Conservation (phyloP, 2,888 invertebrate genomes). For the Pocota personata region DNA sequence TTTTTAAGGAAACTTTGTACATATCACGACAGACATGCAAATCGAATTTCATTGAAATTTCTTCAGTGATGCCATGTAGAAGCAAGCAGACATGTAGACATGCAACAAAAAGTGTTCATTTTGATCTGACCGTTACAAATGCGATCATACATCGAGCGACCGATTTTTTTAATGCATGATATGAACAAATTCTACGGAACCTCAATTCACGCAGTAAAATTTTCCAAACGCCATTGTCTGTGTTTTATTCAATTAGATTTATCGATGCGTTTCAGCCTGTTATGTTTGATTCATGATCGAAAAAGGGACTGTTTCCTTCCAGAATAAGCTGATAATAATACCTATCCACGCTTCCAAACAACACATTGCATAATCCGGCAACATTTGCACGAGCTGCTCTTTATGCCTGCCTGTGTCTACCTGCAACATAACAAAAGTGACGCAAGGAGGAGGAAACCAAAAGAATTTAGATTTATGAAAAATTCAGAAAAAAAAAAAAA, state of each 20-base stretch:
- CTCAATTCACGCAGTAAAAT: not conserved
- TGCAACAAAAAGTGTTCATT: too few species aligned
- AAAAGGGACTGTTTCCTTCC: too few species aligned
- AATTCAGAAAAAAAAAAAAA: slow-evolving; percentile 2
- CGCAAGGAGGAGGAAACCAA: slow-evolving; percentile 23
- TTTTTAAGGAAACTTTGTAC: too few species aligned
- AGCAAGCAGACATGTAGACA: too few species aligned
- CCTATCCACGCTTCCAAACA: not conserved
- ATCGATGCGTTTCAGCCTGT: not conserved
- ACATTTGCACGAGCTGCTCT: slow-evolving; percentile 15
- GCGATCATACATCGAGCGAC: too few species aligned
- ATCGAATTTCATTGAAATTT: too few species aligned
- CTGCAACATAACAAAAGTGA: slow-evolving; percentile 34
- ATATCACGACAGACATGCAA: too few species aligned
- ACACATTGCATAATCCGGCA: slow-evolving; percentile 9
- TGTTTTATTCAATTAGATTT: not conserved
- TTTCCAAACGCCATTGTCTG: not conserved
- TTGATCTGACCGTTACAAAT: too few species aligned
- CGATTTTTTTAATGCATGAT: too few species aligned
- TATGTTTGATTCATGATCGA: not conserved
- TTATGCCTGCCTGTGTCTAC: slow-evolving; percentile 3
- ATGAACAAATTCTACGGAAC: too few species aligned
- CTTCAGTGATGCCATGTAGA: too few species aligned
- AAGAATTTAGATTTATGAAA: slow-evolving; percentile 29
- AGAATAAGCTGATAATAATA: too few species aligned